Evolutionary conservation across 2,113 vertebrate genomes (phyloP).

Genomic region (Mastomys natalensis): DNA sequence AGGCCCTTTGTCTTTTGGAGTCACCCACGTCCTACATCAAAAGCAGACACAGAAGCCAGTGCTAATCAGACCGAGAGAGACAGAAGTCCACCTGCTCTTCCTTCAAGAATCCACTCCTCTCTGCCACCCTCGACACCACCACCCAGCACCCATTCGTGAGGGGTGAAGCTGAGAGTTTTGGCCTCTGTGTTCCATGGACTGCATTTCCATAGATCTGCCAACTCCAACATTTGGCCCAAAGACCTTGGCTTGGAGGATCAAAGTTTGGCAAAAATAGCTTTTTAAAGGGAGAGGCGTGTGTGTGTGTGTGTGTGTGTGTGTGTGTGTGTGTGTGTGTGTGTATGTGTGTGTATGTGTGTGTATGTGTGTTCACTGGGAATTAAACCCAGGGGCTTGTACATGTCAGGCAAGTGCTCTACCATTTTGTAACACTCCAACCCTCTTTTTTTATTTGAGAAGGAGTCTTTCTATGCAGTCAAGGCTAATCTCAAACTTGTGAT

Average conservation of each 20-base stretch:
- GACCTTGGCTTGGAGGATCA: slow-evolving; percentile 41
- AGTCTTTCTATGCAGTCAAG: not conserved
- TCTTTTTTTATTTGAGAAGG: not conserved
- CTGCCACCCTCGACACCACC: not conserved
- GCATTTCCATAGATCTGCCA: not conserved
- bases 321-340: not conserved
- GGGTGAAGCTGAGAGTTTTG: not conserved
- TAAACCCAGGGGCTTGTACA: not conserved
- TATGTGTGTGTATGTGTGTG: not conserved
- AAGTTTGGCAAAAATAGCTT: slow-evolving; percentile 27
- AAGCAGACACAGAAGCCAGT: not conserved
- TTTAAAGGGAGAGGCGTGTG: not conserved
- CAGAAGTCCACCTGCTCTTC: not conserved
- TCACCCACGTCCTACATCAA: slow-evolving; percentile 40
- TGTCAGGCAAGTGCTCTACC: not conserved
- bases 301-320: not conserved
- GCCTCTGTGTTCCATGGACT: rapidly evolving
- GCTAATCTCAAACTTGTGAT: not conserved
- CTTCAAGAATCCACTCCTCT: rapidly evolving
- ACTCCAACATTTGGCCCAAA: not conserved
- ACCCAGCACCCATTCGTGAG: rapidly evolving
- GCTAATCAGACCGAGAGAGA: not conserved
- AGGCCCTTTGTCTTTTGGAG: slow-evolving; percentile 36
- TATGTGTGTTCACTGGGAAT: not conserved
- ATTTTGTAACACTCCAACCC: too few relatives aligned